phyloP scores from a whole-genome alignment of 1,140 invertebrate species.

The Trachelipus rathkii region DNA sequence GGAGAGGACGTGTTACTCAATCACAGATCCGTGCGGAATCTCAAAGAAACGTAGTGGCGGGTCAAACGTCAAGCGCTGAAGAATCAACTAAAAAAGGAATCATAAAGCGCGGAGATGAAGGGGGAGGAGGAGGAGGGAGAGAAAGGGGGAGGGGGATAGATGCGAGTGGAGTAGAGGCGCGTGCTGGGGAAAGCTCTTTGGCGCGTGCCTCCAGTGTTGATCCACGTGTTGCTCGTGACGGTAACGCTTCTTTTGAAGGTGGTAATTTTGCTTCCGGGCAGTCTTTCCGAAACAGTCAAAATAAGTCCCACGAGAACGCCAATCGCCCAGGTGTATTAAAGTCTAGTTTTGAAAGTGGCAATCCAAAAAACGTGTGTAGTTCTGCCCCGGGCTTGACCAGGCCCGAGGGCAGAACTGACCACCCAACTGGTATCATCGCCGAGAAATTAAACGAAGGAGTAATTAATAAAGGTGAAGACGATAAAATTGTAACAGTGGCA shows the following conservation, averaged over 20 bases:
- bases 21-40: slow-evolving; percentile 17
- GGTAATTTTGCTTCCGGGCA: background rate
- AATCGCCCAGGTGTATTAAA: background rate
- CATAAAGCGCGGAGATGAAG: background rate
- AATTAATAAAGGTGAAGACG: slow-evolving; percentile 23
- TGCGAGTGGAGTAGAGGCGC: slow-evolving; percentile 3
- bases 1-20: background rate
- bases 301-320: slow-evolving; percentile 2
- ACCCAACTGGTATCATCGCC: background rate
- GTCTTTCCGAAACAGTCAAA: background rate
- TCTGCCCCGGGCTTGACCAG: slow-evolving; percentile 39
- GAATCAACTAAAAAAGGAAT: background rate
- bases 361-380: slow-evolving; percentile 39
- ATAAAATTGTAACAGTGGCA: slow-evolving; percentile 39
- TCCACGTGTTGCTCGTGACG: slow-evolving; percentile 31
- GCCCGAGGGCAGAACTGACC: slow-evolving; percentile 38
- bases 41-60: background rate
- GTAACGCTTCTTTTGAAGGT: background rate
- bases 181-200: slow-evolving; percentile 22
- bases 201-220: slow-evolving; percentile 26
- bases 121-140: slow-evolving; percentile 24
- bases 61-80: background rate
- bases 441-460: background rate
- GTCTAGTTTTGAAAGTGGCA: slow-evolving; percentile 18
- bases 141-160: slow-evolving; percentile 18